Percentiles rank a stretch among this genome's conserved stretches.
phyloP scores from a whole-genome alignment of 92 coral and sea anemone genomes.

The Palythoa heliodiscus region DNA sequence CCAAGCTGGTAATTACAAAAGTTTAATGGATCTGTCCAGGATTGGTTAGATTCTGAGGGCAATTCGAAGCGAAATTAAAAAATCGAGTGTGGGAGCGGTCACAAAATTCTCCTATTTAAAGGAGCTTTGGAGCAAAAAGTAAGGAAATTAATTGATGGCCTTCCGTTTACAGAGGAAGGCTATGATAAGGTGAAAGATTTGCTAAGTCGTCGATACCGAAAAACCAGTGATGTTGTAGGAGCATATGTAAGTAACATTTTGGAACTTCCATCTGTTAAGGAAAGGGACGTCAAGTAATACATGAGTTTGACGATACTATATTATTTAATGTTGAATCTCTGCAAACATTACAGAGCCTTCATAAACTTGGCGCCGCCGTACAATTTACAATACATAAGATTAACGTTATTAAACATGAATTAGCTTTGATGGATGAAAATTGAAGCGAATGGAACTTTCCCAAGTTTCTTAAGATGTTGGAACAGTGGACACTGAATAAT shows the following conservation, averaged over 20 bases:
- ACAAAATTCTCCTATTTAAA: too few relatives aligned
- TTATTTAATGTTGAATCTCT: conserved; percentile 7
- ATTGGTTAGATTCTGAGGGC: too few relatives aligned
- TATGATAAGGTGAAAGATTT: conserved; percentile 52
- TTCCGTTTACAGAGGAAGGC: conserved; percentile 60
- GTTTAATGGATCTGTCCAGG: too few relatives aligned
- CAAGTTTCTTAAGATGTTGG: neutral
- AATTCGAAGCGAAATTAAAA: too few relatives aligned
- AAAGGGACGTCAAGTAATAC: conserved; percentile 53
- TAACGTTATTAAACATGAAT: conserved; percentile 46
- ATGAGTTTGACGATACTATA: conserved; percentile 61
- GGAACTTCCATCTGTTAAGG: conserved; percentile 53
- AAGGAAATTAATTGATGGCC: conserved; percentile 15
- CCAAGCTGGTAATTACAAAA: too few relatives aligned
- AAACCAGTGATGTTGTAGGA: conserved; percentile 35
- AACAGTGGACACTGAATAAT: neutral
- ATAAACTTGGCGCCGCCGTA: conserved; percentile 51
- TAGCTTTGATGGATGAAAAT: conserved; percentile 9
- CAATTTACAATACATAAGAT: conserved; percentile 26
- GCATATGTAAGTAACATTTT: too few relatives aligned
- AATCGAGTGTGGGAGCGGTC: too few relatives aligned
- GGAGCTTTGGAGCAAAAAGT: conserved; percentile 25
- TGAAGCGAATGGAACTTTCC: conserved; percentile 56
- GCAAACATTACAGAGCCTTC: conserved; percentile 50
- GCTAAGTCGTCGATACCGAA: conserved; percentile 46